Conservation (phyloP, 2,888 invertebrate genomes). For the Heterodera filipjevi region DNA sequence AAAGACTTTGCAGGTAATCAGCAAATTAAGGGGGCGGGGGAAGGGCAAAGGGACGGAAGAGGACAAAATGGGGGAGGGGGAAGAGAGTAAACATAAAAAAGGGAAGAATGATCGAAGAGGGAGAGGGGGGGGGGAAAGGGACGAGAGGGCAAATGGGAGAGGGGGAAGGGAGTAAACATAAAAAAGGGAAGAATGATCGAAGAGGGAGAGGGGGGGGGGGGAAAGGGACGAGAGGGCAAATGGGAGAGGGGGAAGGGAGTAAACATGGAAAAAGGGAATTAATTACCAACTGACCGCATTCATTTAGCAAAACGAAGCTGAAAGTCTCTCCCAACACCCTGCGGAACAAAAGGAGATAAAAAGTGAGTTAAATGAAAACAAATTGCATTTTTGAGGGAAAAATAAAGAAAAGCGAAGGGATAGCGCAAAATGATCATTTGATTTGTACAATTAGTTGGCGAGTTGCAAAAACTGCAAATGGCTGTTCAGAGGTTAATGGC, state of each 20-base stretch:
- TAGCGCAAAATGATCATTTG: not conserved
- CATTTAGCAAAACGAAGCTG: not conserved
- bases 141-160: too few relatives aligned
- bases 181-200: constrained; percentile 69
- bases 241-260: too few relatives aligned
- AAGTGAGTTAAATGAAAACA: not conserved
- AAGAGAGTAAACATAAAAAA: too few relatives aligned
- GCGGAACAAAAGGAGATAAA: not conserved
- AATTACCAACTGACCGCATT: not conserved
- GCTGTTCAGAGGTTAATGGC: constrained; percentile 68
- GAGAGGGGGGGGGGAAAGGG: too few relatives aligned
- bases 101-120: too few relatives aligned
- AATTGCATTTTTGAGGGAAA: not conserved
- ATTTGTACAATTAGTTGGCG: constrained; percentile 63
- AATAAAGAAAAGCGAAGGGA: not conserved
- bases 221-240: constrained; percentile 65
- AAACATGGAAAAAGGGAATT: too few relatives aligned
- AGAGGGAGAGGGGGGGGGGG: constrained; percentile 83
- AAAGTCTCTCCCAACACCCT: not conserved
- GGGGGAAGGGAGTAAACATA: too few relatives aligned
- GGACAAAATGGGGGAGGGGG: too few relatives aligned
- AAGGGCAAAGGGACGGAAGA: too few relatives aligned
- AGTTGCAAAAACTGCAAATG: constrained; percentile 68
- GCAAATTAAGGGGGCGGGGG: too few relatives aligned
- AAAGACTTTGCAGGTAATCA: constrained; percentile 30